Percentiles rank a stretch among this genome's conserved stretches.
Evolutionary conservation across 2,797 vertebrate genomes (phyloP).

Genomic region (Sus cebifrons): DNA sequence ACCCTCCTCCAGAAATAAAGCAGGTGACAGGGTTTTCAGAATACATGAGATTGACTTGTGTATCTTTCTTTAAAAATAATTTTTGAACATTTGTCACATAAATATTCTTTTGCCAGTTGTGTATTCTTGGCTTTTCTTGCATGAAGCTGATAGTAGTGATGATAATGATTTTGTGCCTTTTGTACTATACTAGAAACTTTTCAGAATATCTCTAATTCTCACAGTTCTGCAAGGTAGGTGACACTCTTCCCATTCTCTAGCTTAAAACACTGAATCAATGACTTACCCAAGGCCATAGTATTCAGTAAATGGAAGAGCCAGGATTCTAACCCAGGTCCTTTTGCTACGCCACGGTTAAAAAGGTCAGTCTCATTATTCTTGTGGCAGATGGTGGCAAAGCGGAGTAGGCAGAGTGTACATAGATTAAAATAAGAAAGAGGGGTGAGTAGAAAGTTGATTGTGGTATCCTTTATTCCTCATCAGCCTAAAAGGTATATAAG

Average conservation of each 20-base stretch:
- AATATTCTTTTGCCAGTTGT: constrained; percentile 68
- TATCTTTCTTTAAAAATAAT: constrained; percentile 76
- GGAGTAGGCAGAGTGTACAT: neutral
- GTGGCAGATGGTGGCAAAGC: constrained; percentile 32
- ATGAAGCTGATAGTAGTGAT: constrained; percentile 60
- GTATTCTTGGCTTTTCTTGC: constrained; percentile 65
- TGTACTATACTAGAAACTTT: constrained; percentile 51
- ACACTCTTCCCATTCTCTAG: constrained; percentile 21
- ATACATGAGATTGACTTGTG: constrained; percentile 72
- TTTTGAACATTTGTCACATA: constrained; percentile 73
- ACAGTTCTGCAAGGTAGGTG: constrained; percentile 6
- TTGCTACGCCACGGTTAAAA: neutral
- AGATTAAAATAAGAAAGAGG: constrained; percentile 23
- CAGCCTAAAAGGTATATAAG: neutral
- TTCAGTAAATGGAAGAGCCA: neutral
- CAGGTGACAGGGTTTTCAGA: constrained; percentile 83
- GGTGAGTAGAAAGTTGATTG: neutral
- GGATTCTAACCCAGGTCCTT: constrained; percentile 15
- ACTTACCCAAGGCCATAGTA: neutral
- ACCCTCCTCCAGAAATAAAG: constrained; percentile 82
- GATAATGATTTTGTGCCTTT: constrained; percentile 46
- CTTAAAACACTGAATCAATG: constrained; percentile 49
- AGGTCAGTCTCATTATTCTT: constrained; percentile 60
- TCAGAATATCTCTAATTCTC: neutral
- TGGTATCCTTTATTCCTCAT: neutral